phyloP scores from a whole-genome alignment of 2,113 vertebrate genomes.

The Brevimyrus niger region DNA sequence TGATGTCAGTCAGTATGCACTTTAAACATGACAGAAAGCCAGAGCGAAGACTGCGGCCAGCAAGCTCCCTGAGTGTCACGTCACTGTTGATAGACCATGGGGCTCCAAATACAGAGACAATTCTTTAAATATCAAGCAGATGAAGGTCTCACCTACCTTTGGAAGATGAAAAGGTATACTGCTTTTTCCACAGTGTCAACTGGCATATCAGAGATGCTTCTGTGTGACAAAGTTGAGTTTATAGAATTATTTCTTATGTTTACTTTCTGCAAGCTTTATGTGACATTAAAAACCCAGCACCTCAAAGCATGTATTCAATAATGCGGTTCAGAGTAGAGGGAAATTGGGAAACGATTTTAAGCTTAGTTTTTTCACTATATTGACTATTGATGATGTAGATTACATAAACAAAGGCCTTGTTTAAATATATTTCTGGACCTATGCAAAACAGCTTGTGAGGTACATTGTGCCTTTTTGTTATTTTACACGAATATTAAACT shows the following conservation, averaged over 20 bases:
- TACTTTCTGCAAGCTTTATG: neutral
- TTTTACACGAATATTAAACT: constrained; percentile 32
- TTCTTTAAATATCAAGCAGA: neutral
- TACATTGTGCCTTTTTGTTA: constrained; percentile 36
- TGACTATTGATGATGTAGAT: neutral
- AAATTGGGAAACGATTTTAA: neutral
- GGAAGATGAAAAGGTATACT: neutral
- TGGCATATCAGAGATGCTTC: neutral
- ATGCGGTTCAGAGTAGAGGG: neutral
- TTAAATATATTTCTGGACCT: constrained; percentile 36
- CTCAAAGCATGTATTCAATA: neutral
- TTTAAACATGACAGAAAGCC: neutral
- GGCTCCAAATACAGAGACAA: neutral
- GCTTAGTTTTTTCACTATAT: neutral
- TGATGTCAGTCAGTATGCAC: constrained; percentile 1
- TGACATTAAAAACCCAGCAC: neutral
- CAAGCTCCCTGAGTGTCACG: too few species aligned
- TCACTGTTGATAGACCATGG: neutral
- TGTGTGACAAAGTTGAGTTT: neutral
- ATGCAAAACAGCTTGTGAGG: constrained; percentile 49
- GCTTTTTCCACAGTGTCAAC: neutral
- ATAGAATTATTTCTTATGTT: neutral
- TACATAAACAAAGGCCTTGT: neutral
- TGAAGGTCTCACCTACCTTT: neutral
- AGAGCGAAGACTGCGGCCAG: neutral